A percentile compares a stretch with the other conserved stretches of the same genome.
These are phyloP conservation scores for Phrynocephalus vlangalii DNA, from an alignment of 2,797 vertebrate genomes.

Conservation along the genomic window DNA sequence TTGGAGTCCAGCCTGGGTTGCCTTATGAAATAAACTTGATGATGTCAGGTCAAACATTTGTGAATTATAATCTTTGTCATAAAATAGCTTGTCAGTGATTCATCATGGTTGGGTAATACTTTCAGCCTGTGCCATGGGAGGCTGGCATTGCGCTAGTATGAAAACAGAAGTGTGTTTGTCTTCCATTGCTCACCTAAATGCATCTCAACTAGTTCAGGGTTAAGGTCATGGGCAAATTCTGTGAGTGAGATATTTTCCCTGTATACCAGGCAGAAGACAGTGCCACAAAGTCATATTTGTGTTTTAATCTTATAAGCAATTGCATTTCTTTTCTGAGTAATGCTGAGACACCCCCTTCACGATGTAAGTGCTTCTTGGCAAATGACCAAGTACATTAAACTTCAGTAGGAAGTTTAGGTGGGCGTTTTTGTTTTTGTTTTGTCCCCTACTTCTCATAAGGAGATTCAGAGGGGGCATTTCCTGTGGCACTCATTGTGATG, in stretches of 20 bases:
- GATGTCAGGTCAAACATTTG: constrained; percentile 56
- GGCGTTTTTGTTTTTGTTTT: not conserved
- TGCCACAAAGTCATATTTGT: not conserved
- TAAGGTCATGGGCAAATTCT: constrained; percentile 31
- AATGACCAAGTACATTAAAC: not conserved
- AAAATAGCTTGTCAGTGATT: constrained; percentile 63
- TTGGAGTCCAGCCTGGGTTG: constrained; percentile 45
- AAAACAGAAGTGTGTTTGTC: constrained; percentile 59
- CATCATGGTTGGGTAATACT: constrained; percentile 67
- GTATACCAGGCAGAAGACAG: not conserved
- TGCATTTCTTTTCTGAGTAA: constrained; percentile 45
- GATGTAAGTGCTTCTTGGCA: constrained; percentile 36
- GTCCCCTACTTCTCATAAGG: not conserved
- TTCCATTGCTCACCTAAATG: constrained; percentile 49
- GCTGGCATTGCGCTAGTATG: constrained; percentile 68
- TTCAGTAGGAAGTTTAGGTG: not conserved
- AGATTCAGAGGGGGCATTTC: not conserved
- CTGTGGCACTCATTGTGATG: constrained; percentile 5
- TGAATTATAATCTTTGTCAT: constrained; percentile 65
- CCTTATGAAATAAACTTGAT: constrained; percentile 51
- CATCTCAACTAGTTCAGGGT: constrained; percentile 8
- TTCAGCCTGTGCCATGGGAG: constrained; percentile 73
- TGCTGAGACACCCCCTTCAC: not conserved
- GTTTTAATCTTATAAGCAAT: constrained; percentile 51
- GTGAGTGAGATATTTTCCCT: constrained; percentile 50